Base-by-base conservation (phyloP, 2,888 invertebrate genomes). In the Ochropleura plecta region DNA sequence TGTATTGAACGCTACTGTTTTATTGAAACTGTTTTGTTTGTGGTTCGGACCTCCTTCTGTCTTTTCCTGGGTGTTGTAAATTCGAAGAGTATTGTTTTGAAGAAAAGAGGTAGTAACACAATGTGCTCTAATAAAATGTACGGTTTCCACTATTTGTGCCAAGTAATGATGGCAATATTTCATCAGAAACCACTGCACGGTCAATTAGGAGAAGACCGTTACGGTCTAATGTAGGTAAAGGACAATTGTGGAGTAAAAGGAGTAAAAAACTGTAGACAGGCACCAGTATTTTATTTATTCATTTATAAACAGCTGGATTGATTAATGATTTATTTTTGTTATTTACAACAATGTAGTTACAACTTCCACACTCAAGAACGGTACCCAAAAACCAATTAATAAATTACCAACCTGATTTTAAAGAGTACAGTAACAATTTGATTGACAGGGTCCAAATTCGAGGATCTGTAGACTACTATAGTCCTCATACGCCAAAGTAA, bases 1-100 rank as follows among this genome's bases (percentile, higher is more conserved):
- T 65, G 68, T 57, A 66, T 76, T 59, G 48, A 55, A 55, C 12
- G 71, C 66, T 77, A 71, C 82, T 66, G 74, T 79, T 20, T 68
- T 49, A 51, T 64, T 69, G 5, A 48, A 48, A 49, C 51, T 40
- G 20, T 67, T 53, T 68, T 64, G 44, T 77, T 64, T 64, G 6
- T n/a, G 2, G 14, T 64, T 40, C 20, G 18, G 51, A 40, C 51
- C 48, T 55, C 40, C 18, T 6, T 70, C 10, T 59, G 12, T 1
- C 9, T 81, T 63, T 16, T 30, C 6, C 9, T 64, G 16, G 42
- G 72, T 30, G 51, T 62, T 44, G 14, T 73, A 42, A 60, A 72
- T 42, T 16, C 8, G 0, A 42, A 7, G 16, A n/a, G 46, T 65
- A 72, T 80, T 78, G 59, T 78, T 5, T 40, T 20, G 10, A 60